Evolutionary conservation across 2,113 vertebrate species (phyloP), one percentile per base, ranked within the genome.

Genomic region (Rhinolophus sinicus): DNA sequence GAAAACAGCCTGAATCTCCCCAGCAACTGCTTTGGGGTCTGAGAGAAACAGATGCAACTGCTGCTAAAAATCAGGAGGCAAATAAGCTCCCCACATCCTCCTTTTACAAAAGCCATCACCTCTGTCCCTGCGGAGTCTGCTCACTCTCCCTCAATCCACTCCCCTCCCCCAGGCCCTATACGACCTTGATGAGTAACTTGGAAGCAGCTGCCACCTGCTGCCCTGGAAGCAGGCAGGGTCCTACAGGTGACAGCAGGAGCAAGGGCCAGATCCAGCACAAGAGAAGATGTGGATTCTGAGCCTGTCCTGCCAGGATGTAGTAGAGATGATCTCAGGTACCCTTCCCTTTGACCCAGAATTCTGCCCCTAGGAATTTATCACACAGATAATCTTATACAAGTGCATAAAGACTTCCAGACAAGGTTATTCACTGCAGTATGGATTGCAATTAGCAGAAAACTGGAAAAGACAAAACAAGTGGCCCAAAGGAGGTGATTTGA

Each of bases 401-500:
- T 19, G 18, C 44, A 83, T 24, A 76, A 86, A 80, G 70, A 47
- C 22, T 76, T 90, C 44, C 18, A 44, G 60, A 77, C 15, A 65
- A 84, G 86, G 60, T 8, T 72, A 38, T 28, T 72, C 33, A 35
- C 78, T 21, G 30, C 26, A 38, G 13, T 5, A 1, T 87, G 80
- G 82, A 40, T 62, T 38, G 50, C 28, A 26, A 76, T 93, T 52
- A 94, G n/a, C 76, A 88, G 81, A 94, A 65, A 52, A 90, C 60
- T 2, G 14, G 28, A 33, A 7, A 11, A 28, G 38, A n/a, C 47
- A 22, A 16, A 19, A 28, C 28, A 38, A 35, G 40, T 50, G 58
- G 33, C 33, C 90, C 87, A 72, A 14, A 38, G 52, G 73, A 87
- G 52, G 33, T 44, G 69, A 82, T 69, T 81, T 54, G 52, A 80